Percentiles rank a stretch among this genome's conserved stretches.
These are phyloP conservation scores for Noctilio leporinus DNA, from an alignment of 2,113 vertebrate species.

Conservation along the genomic window DNA sequence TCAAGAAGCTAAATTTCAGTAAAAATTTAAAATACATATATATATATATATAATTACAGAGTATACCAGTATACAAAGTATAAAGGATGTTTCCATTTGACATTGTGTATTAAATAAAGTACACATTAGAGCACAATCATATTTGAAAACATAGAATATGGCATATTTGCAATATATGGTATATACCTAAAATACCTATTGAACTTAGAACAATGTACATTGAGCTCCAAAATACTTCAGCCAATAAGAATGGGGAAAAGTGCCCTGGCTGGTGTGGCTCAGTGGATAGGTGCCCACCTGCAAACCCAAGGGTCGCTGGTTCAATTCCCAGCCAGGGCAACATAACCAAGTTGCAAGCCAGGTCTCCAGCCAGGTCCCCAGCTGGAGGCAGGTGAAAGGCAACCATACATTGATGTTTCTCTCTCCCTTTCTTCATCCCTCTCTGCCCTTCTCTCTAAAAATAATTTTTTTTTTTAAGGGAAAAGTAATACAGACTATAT, in stretches of 20 bases:
- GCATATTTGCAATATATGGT: neutral
- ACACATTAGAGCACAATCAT: neutral
- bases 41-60: neutral
- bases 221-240: neutral
- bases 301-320: too few species aligned
- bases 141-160: neutral
- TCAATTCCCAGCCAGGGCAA: too few species aligned
- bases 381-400: too few species aligned
- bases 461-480: too few species aligned
- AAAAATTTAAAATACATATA: neutral
- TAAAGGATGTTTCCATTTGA: neutral
- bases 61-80: neutral
- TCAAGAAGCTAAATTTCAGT: neutral
- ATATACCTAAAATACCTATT: neutral
- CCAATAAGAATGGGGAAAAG: neutral
- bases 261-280: too few species aligned
- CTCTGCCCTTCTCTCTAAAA: too few species aligned
- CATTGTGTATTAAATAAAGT: neutral
- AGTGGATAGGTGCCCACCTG: too few species aligned
- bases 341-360: too few species aligned
- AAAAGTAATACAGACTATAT: neutral
- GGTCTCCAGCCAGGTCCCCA: too few species aligned
- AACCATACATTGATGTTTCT: too few species aligned
- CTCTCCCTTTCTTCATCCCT: too few species aligned
- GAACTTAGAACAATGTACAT: neutral